Conservation (phyloP, 2,888 invertebrate species). For the Sarcophaga carnaria region DNA sequence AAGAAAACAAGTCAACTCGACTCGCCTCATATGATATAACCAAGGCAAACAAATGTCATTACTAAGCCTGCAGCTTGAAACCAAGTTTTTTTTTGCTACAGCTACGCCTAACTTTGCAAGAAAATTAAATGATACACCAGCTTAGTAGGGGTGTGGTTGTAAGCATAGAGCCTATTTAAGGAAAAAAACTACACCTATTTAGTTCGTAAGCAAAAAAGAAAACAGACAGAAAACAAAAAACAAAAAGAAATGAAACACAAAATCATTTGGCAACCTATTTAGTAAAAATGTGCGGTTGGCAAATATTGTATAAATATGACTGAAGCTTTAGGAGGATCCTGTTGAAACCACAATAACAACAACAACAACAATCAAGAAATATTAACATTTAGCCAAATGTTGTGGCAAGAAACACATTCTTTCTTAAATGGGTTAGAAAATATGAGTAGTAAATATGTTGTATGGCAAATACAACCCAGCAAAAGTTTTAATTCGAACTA, state of each 20-base stretch:
- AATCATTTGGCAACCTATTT: slow-evolving; percentile 59
- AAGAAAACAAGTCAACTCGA: slow-evolving; percentile 42
- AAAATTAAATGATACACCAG: slow-evolving; percentile 27
- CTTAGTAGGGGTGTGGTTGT: slow-evolving; percentile 64
- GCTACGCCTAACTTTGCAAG: slow-evolving; percentile 53
- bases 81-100: slow-evolving; percentile 47
- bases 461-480: slow-evolving; percentile 19
- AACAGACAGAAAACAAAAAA: background rate
- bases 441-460: slow-evolving; percentile 39
- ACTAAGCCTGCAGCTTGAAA: slow-evolving; percentile 8
- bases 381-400: background rate
- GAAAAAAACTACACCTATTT: slow-evolving; percentile 43
- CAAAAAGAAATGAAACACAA: too few relatives aligned
- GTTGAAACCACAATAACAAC: background rate
- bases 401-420: slow-evolving; percentile 9
- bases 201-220: background rate
- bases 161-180: slow-evolving; percentile 46
- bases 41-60: slow-evolving; percentile 44
- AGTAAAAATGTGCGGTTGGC: slow-evolving; percentile 53
- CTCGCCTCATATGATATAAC: slow-evolving; percentile 42
- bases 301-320: slow-evolving; percentile 40
- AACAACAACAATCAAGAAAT: background rate
- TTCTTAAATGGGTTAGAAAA: slow-evolving; percentile 56
- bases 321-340: slow-evolving; percentile 36
- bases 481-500: background rate